These are phyloP conservation scores for Chorisops tibialis DNA, from an alignment of 2,888 invertebrate genomes.

Conservation along the genomic window DNA sequence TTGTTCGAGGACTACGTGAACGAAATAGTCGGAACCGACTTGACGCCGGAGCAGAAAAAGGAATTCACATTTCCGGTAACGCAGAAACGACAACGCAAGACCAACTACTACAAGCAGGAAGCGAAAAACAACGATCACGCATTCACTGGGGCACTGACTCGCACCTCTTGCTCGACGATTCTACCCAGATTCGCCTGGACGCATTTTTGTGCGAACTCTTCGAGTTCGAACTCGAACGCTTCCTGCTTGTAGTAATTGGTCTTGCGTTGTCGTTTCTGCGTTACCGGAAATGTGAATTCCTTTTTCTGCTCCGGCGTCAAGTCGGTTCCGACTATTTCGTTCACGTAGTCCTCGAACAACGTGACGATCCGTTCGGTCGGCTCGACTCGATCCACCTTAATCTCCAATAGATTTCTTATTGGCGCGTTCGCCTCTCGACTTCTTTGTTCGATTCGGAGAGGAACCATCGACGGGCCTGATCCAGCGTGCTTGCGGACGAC, in stretches of 20 bases:
- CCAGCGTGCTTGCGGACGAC: background rate
- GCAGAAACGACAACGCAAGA: background rate
- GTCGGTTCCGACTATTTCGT: conserved; percentile 40
- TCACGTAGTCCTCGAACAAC: conserved; percentile 39
- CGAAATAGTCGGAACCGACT: conserved; percentile 38
- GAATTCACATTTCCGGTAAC: conserved; percentile 19
- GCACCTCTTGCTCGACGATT: too few relatives aligned
- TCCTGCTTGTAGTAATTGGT: conserved; percentile 55
- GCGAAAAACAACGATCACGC: too few relatives aligned
- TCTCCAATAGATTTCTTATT: background rate
- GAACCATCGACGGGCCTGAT: background rate
- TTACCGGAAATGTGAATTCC: conserved; percentile 17
- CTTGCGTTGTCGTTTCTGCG: background rate
- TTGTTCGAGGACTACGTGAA: conserved; percentile 41
- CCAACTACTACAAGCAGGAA: conserved; percentile 55
- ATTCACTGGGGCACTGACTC: too few relatives aligned
- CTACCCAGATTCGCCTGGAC: too few relatives aligned
- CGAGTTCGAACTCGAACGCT: too few relatives aligned
- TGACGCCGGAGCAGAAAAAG: conserved; percentile 22
- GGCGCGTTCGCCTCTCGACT: background rate
- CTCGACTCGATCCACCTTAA: background rate
- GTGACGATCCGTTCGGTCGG: background rate
- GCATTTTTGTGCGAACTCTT: too few relatives aligned
- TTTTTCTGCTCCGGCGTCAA: conserved; percentile 24
- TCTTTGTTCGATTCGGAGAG: background rate